These are phyloP conservation scores for Acyrthosiphon pisum DNA, from an alignment of 1,140 invertebrate genomes.

Conservation along the genomic window DNA sequence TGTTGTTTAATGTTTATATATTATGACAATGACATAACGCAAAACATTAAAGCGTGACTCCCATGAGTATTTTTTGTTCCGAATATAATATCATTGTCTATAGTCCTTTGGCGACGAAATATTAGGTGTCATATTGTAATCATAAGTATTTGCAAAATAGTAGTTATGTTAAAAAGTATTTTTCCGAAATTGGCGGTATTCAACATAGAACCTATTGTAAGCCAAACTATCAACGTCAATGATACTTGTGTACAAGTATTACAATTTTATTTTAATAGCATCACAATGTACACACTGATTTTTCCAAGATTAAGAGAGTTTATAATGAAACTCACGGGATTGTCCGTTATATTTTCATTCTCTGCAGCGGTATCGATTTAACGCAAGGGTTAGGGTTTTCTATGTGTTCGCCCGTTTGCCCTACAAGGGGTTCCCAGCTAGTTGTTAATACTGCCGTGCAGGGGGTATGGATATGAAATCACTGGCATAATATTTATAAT, in stretches of 20 bases:
- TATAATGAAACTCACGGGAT: neutral
- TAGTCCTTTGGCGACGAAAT: neutral
- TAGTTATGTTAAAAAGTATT: neutral
- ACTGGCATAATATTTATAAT: neutral
- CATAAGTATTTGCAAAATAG: neutral
- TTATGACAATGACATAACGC: neutral
- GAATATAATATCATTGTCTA: neutral
- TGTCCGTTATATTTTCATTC: neutral
- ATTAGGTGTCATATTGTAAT: neutral
- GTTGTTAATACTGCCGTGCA: neutral
- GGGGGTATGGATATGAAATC: neutral
- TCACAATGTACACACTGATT: neutral
- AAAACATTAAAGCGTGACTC: neutral
- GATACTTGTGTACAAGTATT: neutral
- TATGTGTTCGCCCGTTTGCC: neutral
- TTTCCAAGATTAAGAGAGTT: neutral
- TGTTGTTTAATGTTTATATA: neutral
- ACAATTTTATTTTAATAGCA: neutral
- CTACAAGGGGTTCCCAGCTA: slow-evolving; percentile 27
- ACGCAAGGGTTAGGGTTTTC: neutral
- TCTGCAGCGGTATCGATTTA: neutral
- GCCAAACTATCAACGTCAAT: neutral
- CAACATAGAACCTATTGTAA: neutral
- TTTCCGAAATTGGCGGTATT: neutral
- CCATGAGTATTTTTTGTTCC: slow-evolving; percentile 1